phyloP scores from a whole-genome alignment of 2,888 invertebrate species.

The Papilio elwesi region DNA sequence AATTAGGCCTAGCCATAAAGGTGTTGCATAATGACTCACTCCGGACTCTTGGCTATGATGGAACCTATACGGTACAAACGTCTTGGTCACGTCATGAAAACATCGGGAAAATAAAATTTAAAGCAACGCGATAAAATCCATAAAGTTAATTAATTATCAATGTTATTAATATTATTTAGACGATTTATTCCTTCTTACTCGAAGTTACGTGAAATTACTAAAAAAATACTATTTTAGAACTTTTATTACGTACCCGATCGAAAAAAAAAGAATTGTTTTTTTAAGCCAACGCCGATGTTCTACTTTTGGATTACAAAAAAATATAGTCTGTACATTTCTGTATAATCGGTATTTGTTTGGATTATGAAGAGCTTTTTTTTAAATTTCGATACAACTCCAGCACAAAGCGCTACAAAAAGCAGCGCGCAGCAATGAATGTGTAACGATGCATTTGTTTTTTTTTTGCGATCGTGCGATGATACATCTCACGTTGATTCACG shows the following conservation, averaged over 20 bases:
- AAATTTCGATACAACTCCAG: constrained; percentile 24
- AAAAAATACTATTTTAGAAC: neutral
- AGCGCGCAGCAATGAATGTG: constrained; percentile 47
- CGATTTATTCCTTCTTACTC: constrained; percentile 29
- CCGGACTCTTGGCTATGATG: constrained; percentile 53
- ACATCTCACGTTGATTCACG: constrained; percentile 45
- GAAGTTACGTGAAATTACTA: constrained; percentile 33
- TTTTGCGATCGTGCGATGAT: constrained; percentile 42
- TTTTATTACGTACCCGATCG: neutral
- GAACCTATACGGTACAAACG: constrained; percentile 9
- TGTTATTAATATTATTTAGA: constrained; percentile 31
- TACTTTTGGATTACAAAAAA: constrained; percentile 12
- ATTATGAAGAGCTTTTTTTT: constrained; percentile 37
- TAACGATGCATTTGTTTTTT: constrained; percentile 49
- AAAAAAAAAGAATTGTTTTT: constrained; percentile 42
- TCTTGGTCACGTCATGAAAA: too few relatives aligned
- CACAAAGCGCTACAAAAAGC: constrained; percentile 42
- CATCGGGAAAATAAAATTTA: too few relatives aligned
- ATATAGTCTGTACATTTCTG: constrained; percentile 10
- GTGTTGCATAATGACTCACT: constrained; percentile 77
- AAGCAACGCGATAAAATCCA: too few relatives aligned
- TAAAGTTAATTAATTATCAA: too few relatives aligned
- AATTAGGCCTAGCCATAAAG: constrained; percentile 76
- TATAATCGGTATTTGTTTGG: constrained; percentile 39
- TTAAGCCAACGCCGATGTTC: neutral